These are phyloP conservation scores for Dromococcyx pavoninus DNA, from an alignment of 2,797 vertebrate genomes.

Conservation along the genomic window DNA sequence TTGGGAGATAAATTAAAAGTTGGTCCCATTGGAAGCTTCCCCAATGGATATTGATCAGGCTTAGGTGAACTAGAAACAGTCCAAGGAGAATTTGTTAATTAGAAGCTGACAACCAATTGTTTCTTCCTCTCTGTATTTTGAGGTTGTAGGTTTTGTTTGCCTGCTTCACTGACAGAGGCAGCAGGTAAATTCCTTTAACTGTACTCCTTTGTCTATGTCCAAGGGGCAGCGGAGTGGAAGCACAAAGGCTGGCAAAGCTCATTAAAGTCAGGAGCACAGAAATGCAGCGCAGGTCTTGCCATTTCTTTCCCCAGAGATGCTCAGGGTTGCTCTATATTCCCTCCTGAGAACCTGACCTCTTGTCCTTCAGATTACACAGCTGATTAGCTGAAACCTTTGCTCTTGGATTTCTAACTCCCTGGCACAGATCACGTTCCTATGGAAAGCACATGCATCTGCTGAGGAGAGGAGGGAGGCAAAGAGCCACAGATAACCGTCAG, in stretches of 20 bases:
- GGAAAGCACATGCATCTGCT: neutral
- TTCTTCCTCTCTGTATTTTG: slow-evolving; percentile 46
- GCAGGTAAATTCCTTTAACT: slow-evolving; percentile 62
- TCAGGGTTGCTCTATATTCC: neutral
- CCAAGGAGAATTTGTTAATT: slow-evolving; percentile 88
- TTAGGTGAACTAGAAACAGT: slow-evolving; percentile 70
- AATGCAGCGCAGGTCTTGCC: neutral
- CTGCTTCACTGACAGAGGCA: slow-evolving; percentile 20
- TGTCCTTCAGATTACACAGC: neutral
- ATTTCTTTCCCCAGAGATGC: neutral
- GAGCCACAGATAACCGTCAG: neutral
- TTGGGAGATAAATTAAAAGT: slow-evolving; percentile 88
- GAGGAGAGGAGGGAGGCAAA: neutral
- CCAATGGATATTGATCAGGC: slow-evolving; percentile 84
- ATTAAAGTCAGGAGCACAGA: slow-evolving; percentile 5
- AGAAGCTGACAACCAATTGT: slow-evolving; percentile 87
- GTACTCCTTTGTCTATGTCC: slow-evolving; percentile 48
- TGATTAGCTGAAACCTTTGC: neutral
- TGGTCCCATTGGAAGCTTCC: slow-evolving; percentile 71
- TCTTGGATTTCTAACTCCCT: neutral
- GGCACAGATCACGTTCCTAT: neutral
- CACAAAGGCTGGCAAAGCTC: slow-evolving; percentile 34
- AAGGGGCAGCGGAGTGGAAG: slow-evolving; percentile 34
- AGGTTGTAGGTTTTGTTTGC: slow-evolving; percentile 45
- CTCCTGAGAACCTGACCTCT: neutral